Percentiles rank a stretch among this genome's conserved stretches.
phyloP scores from a whole-genome alignment of 2,113 vertebrate genomes.

The Phrynosoma platyrhinos region DNA sequence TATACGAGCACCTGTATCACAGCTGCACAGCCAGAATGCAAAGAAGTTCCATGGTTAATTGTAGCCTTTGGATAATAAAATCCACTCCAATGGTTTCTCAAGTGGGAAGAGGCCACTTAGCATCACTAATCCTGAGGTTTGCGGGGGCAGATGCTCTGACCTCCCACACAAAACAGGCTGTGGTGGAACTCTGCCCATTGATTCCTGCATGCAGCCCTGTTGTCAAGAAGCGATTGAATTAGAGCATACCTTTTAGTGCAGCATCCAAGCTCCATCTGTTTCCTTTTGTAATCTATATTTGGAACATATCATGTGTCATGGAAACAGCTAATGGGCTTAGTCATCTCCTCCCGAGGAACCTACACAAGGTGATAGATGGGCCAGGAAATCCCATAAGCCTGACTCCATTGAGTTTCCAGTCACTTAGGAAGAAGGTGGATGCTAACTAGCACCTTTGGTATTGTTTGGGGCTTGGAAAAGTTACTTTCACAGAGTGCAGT shows the following conservation, averaged over 20 bases:
- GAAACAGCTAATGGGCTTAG: conserved; percentile 17
- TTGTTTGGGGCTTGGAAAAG: background rate
- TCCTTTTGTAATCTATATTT: conserved; percentile 41
- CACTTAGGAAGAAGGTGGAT: background rate
- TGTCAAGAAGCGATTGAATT: conserved; percentile 40
- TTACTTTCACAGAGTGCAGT: no score
- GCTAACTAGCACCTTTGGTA: background rate
- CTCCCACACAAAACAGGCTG: conserved; percentile 17
- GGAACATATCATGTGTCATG: background rate
- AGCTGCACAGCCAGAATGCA: conserved; percentile 42
- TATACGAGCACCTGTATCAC: conserved; percentile 35
- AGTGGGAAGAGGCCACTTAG: conserved; percentile 19
- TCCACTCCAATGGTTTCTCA: conserved; percentile 26
- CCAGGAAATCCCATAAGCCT: conserved; percentile 7
- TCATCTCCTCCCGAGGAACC: conserved; percentile 8
- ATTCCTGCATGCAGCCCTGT: conserved; percentile 16
- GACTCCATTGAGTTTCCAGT: conserved; percentile 10
- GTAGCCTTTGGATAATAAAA: conserved; percentile 46
- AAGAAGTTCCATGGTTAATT: conserved; percentile 38
- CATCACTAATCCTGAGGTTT: background rate
- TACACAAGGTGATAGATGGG: conserved; percentile 19
- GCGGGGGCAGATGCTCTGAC: background rate
- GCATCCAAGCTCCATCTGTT: conserved; percentile 36
- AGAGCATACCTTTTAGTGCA: conserved; percentile 29
- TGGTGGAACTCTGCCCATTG: conserved; percentile 27